These are phyloP conservation scores for Clunio marinus DNA, from an alignment of 2,888 invertebrate genomes.

Conservation along the genomic window DNA sequence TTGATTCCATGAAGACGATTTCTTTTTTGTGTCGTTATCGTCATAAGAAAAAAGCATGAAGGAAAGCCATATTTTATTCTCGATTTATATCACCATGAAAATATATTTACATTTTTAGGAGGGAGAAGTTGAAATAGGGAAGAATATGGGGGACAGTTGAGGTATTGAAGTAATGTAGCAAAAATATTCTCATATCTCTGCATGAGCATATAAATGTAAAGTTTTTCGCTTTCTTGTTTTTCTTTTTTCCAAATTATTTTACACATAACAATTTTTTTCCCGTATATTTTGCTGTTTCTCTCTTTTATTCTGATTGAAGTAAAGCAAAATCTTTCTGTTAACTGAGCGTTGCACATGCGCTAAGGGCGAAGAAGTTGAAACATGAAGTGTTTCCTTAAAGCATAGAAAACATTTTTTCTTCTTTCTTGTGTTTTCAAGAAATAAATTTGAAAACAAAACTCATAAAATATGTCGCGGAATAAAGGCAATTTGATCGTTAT, in stretches of 20 bases:
- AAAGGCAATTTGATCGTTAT: not conserved
- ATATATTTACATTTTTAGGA: not conserved
- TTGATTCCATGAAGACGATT: not conserved
- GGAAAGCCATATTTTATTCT: not conserved
- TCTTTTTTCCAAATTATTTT: not conserved
- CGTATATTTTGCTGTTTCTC: no score
- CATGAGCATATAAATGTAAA: slow-evolving; percentile 1
- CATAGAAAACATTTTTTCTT: not conserved
- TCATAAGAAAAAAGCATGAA: not conserved
- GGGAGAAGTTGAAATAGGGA: not conserved
- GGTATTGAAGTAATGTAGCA: no score
- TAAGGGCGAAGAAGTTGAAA: not conserved
- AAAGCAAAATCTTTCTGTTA: not conserved
- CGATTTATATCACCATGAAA: not conserved
- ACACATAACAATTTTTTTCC: not conserved
- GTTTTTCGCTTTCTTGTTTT: not conserved
- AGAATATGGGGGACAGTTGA: no score
- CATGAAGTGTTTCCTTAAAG: slow-evolving; percentile 3
- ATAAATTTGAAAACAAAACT: not conserved
- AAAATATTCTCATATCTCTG: not conserved
- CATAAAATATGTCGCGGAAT: not conserved
- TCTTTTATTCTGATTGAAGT: not conserved
- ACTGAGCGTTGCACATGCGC: not conserved
- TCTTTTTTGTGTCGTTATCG: no score
- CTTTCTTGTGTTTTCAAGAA: not conserved